Evolutionary conservation across 30 jellyfish, hydroid and myxozoan species (phyloP).

Genomic region (Cassiopea andromeda): DNA sequence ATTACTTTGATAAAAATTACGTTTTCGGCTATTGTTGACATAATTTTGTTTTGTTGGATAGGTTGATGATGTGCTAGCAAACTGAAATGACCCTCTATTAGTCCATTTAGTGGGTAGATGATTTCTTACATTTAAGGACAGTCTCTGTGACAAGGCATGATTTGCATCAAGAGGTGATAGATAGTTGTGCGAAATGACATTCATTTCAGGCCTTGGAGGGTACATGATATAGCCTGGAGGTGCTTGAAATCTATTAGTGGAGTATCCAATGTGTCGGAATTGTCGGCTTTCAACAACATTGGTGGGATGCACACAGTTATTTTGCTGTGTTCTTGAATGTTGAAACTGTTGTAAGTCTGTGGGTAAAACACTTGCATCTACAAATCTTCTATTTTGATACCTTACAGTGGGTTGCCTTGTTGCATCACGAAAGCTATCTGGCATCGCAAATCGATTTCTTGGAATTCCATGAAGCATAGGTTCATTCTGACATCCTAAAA

Average conservation of each 20-base stretch:
- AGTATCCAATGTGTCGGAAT: not conserved
- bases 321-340: not conserved
- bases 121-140: not conserved
- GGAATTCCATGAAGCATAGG: not conserved
- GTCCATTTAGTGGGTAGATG: not conserved
- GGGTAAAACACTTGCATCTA: too few relatives aligned
- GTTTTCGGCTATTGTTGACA: not conserved
- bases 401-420: not conserved
- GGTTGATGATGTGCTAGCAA: not conserved
- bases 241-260: not conserved
- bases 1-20: not conserved
- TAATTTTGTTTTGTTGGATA: not conserved
- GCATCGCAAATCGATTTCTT: not conserved
- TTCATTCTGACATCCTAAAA: not conserved
- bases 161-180: not conserved
- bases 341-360: too few relatives aligned
- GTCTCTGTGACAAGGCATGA: not conserved
- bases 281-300: not conserved
- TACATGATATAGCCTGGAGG: not conserved
- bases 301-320: not conserved
- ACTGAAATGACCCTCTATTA: not conserved
- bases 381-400: not conserved
- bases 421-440: not conserved
- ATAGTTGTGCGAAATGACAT: not conserved
- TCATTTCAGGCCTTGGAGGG: not conserved